A percentile compares a stretch with the other conserved stretches of the same genome.
These are phyloP conservation scores for Platalea minor DNA, from an alignment of 2,797 vertebrate genomes.

Conservation along the genomic window DNA sequence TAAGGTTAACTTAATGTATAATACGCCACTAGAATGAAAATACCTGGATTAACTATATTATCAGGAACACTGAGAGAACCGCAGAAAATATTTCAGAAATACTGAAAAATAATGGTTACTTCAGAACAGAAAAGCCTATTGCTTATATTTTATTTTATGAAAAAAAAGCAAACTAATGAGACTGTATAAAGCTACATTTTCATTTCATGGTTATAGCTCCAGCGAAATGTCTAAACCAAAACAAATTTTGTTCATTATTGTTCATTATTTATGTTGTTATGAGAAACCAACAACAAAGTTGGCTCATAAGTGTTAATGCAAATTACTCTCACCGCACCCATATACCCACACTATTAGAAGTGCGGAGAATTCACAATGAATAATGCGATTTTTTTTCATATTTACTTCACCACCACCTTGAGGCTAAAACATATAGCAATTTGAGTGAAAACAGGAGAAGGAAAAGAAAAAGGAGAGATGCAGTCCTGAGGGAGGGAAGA, in stretches of 20 bases:
- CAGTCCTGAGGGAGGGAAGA: neutral
- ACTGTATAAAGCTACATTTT: slow-evolving; percentile 23
- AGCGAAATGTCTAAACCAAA: slow-evolving; percentile 31
- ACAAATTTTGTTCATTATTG: slow-evolving; percentile 45
- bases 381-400: neutral
- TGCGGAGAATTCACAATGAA: neutral
- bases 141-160: slow-evolving; percentile 7
- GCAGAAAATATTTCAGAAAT: slow-evolving; percentile 2
- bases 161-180: neutral
- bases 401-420: neutral
- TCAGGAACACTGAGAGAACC: neutral
- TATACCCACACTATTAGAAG: neutral
- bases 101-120: slow-evolving; percentile 21
- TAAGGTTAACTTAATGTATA: neutral
- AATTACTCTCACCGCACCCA: neutral
- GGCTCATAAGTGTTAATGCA: slow-evolving; percentile 6
- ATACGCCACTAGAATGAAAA: neutral
- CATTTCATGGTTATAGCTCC: slow-evolving; percentile 45
- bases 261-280: slow-evolving; percentile 56
- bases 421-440: neutral
- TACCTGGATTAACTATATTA: neutral
- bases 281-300: slow-evolving; percentile 16
- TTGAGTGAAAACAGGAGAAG: neutral
- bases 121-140: slow-evolving; percentile 4
- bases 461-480: neutral